Evolutionary conservation across 2,888 invertebrate genomes (phyloP), one percentile per base, ranked within the genome.

Genomic region (Cosmia trapezina): DNA sequence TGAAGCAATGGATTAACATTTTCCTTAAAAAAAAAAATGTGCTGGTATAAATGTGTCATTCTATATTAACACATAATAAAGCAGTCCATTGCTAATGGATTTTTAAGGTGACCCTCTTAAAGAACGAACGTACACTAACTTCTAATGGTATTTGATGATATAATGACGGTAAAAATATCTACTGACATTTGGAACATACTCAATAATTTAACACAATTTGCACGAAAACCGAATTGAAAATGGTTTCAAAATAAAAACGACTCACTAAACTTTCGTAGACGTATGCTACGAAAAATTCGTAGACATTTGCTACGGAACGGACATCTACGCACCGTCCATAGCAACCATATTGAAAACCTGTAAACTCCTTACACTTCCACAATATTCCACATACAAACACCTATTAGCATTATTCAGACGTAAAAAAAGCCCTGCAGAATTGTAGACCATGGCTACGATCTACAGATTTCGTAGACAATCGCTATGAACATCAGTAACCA

Each of bases 231-330:
- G 4, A 49, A 19, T 8, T 41, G 3, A 47, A 54, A 68, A 37
- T 47, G 22, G 22, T 59, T n/a, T 19, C 2, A 49, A 49, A 37
- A 41, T 22, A 65, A 65, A n/a, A 8, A n/a, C 8, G 8, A 14
- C 33, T 11, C 11, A 22, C 12, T 12, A 9, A 51, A 19, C 7
- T 45, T 43, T 56, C 11, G 43, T 73, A 54, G 28, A 17, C 49
- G 33, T 11, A 12, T 4, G 59, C 67, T 76, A 74, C 68, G 51
- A 2, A 47, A 43, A 53, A 47, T 41, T n/a, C 67, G 51, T 66
- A 76, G 59, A 47, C 45, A 59, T 37, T 37, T 47, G 76, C 76
- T 74, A 74, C 57, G 45, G 41, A 37, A 74, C 57, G 45, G 41
- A 37, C 5, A 17, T 33, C 22, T 51, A 19, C 37, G 37, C 19